Evolutionary conservation across 2,888 invertebrate genomes (phyloP).

Genomic region (Ctenicera cuprea): DNA sequence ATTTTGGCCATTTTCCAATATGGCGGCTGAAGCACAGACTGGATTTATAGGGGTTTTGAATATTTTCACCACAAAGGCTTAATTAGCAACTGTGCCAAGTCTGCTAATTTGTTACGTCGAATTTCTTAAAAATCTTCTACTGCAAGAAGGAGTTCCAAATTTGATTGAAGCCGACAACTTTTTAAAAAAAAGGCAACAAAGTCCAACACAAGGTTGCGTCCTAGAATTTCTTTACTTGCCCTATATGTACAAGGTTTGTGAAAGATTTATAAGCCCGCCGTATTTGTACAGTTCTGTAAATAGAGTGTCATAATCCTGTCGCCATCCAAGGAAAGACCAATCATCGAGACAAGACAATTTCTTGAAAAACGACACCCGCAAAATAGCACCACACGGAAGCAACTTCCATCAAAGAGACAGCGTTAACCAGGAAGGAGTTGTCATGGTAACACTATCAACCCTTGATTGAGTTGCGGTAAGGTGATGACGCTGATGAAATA

Average conservation of each 20-base stretch:
- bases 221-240: too few relatives aligned
- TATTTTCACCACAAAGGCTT: too few relatives aligned
- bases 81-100: too few relatives aligned
- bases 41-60: too few relatives aligned
- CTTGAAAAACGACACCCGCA: conserved; percentile 23
- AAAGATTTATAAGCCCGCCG: background rate
- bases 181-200: too few relatives aligned
- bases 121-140: too few relatives aligned
- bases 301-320: conserved; percentile 21
- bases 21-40: too few relatives aligned
- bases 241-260: background rate
- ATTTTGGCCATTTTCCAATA: too few relatives aligned
- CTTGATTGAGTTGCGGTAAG: conserved; percentile 51
- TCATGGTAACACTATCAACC: conserved; percentile 48
- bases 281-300: conserved; percentile 26
- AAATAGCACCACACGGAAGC: conserved; percentile 29
- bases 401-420: conserved; percentile 7
- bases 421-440: conserved; percentile 35
- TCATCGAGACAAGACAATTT: conserved; percentile 18
- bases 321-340: conserved; percentile 2
- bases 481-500: conserved; percentile 51
- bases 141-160: too few relatives aligned
- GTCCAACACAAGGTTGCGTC: too few relatives aligned
- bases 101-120: too few relatives aligned
- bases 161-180: too few relatives aligned